Evolutionary conservation across 1,140 invertebrate genomes (phyloP), one percentile per base, ranked within the genome.

Genomic region (Schlechtendalia chinensis): DNA sequence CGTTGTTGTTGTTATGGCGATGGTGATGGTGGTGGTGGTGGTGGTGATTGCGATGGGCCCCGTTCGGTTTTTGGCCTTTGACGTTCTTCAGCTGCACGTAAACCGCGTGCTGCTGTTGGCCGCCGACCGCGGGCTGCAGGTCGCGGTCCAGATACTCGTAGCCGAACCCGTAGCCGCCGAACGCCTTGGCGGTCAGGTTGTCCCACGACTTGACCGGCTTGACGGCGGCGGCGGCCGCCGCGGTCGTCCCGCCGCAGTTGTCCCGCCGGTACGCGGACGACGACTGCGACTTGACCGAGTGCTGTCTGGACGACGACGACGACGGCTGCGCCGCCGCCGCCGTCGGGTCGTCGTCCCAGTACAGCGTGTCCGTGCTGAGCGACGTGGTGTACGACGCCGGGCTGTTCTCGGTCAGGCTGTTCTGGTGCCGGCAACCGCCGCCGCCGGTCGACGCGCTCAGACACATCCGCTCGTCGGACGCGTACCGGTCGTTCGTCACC

Each of bases 141-240:
- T 72, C 81, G 22, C 83, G 58, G n/a, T 84, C 84, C 8, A 83
- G 81, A 63, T 84, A 94, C 1, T 93, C 93, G 83, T 94, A 95
- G 5, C 93, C 93, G 83, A 93, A 94, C 29, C 93, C 92, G 83
- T 94, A 94, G 0, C 92, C 93, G 16, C 93, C 92, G 80, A 93
- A 91, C 1, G 91, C 90, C 86, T 94, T 94, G 1, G 92, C 93
- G 0, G 92, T 91, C 27, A 95, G 86, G 87, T 94, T 94, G 83
- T 94, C 93, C 93, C 93, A 94, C 0, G 93, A 94, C 84, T 94
- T 94, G 5, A 82, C 82, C 6, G 93, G 93, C 84, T 95, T 93
- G 1, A 89, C 90, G 59, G 85, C 86, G 82, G 85, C 85, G n/a
- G n/a, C n/a, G n/a, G n/a, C n/a, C n/a, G n/a, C n/a, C n/a, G 82